Evolutionary conservation across 2,113 vertebrate species (phyloP), one percentile per base, ranked within the genome.

Genomic region (Corythoichthys haematopterus): DNA sequence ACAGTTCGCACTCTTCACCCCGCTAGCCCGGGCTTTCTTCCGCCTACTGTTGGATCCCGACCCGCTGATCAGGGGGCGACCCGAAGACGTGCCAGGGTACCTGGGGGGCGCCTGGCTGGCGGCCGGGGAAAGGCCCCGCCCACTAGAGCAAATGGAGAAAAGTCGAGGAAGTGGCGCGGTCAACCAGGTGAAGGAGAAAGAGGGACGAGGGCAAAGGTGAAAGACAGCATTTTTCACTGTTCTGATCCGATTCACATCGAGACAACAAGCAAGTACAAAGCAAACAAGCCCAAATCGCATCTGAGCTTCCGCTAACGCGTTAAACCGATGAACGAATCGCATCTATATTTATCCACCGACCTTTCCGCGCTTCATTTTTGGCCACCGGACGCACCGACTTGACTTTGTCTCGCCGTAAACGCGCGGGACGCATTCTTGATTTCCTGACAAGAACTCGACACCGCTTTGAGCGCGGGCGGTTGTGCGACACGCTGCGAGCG

Each of bases 31-130:
- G 55, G 71, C 83, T 14, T 86, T 95, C 84, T 90, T 96, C 66
- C 85, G 38, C 66, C 78, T 90, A 2, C 84, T 96, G 5, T 88
- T 96, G 1, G 72, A 91, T 3, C 89, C 93, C 1, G 83, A 90
- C 12, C 91, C 93, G 0, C 46, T 74, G 20, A 79, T 72, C 0
- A 92, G 94, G 0, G 91, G 89, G 4, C 76, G 76, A 0, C 90
- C 94, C 0, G 86, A 92, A 0, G 89, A 91, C 2, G 90, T 89
- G 5, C 83, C 91, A 37, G 70, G 77, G 2, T 88, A 72, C 69
- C 88, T 92, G 0, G 87, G 88, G 43, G 87, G 81, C 15, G 78
- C 81, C 6, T 92, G 91, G 91, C 45, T 90, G 64, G 68, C 52
- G 70, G 85, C 84, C 72, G 74, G 68, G 45, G 83, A 88, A 68